Conservation (phyloP, 2,113 vertebrate genomes). For the Ophiodon elongatus region DNA sequence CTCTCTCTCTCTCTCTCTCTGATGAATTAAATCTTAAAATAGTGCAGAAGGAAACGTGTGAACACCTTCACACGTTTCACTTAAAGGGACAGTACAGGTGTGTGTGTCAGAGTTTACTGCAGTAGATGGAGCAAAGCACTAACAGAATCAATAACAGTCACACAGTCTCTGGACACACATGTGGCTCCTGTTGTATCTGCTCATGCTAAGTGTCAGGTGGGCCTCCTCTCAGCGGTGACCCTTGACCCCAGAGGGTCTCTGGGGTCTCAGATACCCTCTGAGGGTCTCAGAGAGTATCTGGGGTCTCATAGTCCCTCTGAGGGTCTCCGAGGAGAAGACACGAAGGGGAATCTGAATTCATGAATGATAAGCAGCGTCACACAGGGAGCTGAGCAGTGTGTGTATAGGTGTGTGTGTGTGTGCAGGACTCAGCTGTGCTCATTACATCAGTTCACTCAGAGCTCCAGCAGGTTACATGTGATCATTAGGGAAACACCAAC, state of each 20-base stretch:
- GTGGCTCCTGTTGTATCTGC: background rate
- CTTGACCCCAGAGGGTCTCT: constrained; percentile 32
- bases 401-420: background rate
- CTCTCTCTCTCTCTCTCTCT: constrained; percentile 10
- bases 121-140: too few species aligned
- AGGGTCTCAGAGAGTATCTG: too few species aligned
- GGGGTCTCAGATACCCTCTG: too few species aligned
- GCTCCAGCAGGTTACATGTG: too few species aligned
- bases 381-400: background rate
- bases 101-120: too few species aligned
- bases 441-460: too few species aligned
- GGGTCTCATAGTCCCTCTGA: too few species aligned
- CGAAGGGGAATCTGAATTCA: background rate
- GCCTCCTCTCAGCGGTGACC: constrained; percentile 23
- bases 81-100: too few species aligned
- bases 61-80: background rate
- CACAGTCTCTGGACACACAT: too few species aligned
- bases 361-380: constrained; percentile 36
- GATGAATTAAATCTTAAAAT: constrained; percentile 41
- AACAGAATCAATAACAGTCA: too few species aligned
- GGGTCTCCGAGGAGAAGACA: constrained; percentile 14
- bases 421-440: too few species aligned
- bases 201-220: constrained; percentile 44
- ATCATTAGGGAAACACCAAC: too few species aligned
- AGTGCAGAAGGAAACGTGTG: constrained; percentile 16